Base-by-base conservation (phyloP, 2,888 invertebrate species). In the Nomada fucata region DNA sequence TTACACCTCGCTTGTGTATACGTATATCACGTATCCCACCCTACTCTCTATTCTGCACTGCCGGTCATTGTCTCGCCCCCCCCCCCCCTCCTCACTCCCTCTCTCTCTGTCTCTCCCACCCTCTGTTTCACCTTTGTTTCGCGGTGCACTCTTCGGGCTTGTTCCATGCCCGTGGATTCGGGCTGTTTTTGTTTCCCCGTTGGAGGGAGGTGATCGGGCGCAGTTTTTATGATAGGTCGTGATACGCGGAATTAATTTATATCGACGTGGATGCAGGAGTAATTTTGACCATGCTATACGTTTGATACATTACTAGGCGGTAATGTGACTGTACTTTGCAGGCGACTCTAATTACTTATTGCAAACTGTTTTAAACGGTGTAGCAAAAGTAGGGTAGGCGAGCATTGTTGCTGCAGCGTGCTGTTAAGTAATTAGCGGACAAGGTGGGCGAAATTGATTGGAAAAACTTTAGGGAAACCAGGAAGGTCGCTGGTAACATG, bases 1-100 rank as follows among this genome's bases (percentile, higher is more conserved):
- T 89, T 88, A 89, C 89, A 87, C 88, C 89, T 88, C 88, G 87
- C 85, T 87, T 82, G 76, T 68, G 77, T 80, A 76, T 82, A 67
- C 78, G 77, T 84, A 81, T 74, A 85, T 83, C 83, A 85, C 53
- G 57, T 13, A 44, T 11, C 63, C n/a, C 29, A 60, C 13, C 63
- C 26, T 44, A n/a, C 55, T 61, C 23, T 20, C 23, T 50, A 61
- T 65, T 29, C 64, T 29, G 23, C 67, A 53, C 23, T 52, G 57
- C 29, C 44, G 72, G 50, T 64, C 64, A 63, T 53, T 72, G 70
- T 64, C 77, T 64, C 73, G 52, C 29, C 53, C 13, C n/a, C n/a
- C n/a, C n/a, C n/a, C n/a, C n/a, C n/a, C n/a, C n/a, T n/a, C n/a
- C n/a, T n/a, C n/a, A n/a, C n/a, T n/a, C n/a, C n/a, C n/a, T n/a